Base-by-base conservation (phyloP, 2,797 vertebrate genomes). In the Microchirus variegatus region DNA sequence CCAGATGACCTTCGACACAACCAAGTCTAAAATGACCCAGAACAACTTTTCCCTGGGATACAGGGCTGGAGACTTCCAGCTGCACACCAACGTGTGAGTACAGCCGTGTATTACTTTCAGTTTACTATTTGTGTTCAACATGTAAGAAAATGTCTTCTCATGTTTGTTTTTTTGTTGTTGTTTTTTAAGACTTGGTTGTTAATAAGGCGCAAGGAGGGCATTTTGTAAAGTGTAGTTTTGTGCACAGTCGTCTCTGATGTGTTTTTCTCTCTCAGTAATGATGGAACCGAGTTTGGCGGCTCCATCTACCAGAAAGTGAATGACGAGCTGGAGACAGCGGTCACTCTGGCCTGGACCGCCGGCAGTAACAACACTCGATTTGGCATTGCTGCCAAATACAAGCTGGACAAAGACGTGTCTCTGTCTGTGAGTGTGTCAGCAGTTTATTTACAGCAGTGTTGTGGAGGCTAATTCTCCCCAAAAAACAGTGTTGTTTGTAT, bases 281-380 rank as follows among this genome's bases (percentile, higher is more conserved):
- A 98, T 9, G 96, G 97, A 19, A 96, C 95, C 0, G 97, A 99
- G 82, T 98, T 98, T 59, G 95, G 96, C 53, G 97, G 97, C 44
- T 98, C 96, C 31, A 95, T 98, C 88, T 98, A 98, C 87, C 97
- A 98, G 90, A 98, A 96, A 81, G 95, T 98, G 63, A 97, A 94
- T 15, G 66, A 92, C 1, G 91, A 96, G 62, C 85, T 95, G 70
- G 97, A 98, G 93, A 98, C 96, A 0, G 95, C 96, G 0, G 94
- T 99, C 53, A 98, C 92, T 75, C 91, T 98, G 76, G 96, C 96
- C 1, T 98, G 97, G 97, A 98, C 96, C 1, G 96, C 96, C n/a
- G 96, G 97, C 82, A 98, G 97, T 59, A 99, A 98, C 93, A 98
- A 97, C 88, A 99, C 97, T 4, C 96, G 95, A 66, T 98, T 98